phyloP scores from a whole-genome alignment of 2,113 vertebrate species.

The Cairina moschata region DNA sequence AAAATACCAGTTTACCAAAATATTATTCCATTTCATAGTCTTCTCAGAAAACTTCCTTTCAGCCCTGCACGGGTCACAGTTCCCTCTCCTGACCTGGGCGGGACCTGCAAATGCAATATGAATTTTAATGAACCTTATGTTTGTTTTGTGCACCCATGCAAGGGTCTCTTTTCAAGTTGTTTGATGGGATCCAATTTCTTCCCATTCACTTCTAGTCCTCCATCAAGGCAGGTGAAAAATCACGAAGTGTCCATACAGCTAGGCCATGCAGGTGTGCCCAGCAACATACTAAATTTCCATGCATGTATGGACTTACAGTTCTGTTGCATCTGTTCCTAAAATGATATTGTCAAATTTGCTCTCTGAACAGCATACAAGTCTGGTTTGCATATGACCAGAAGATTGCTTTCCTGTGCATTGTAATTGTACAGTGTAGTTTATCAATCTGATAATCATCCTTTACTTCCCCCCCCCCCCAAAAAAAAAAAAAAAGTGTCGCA shows the following conservation, averaged over 20 bases:
- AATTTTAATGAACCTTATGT: neutral
- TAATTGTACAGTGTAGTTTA: neutral
- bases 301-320: accelerated
- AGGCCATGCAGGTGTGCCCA: neutral
- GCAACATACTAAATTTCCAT: neutral
- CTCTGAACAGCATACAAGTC: neutral
- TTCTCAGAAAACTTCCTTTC: neutral
- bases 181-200: neutral
- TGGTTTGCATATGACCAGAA: neutral
- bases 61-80: neutral
- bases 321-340: neutral
- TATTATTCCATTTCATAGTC: neutral
- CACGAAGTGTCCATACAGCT: neutral
- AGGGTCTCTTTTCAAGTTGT: neutral
- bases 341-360: neutral
- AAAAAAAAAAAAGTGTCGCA: neutral
- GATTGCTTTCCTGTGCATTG: neutral
- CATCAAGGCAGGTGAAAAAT: neutral
- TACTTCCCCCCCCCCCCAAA: too few relatives aligned
- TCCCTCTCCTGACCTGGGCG: neutral
- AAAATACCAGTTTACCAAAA: neutral
- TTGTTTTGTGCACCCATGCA: neutral
- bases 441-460: neutral
- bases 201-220: neutral
- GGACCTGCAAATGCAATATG: neutral